Conservation (phyloP, 2,113 vertebrate species). For the Todiramphus saurophagus region DNA sequence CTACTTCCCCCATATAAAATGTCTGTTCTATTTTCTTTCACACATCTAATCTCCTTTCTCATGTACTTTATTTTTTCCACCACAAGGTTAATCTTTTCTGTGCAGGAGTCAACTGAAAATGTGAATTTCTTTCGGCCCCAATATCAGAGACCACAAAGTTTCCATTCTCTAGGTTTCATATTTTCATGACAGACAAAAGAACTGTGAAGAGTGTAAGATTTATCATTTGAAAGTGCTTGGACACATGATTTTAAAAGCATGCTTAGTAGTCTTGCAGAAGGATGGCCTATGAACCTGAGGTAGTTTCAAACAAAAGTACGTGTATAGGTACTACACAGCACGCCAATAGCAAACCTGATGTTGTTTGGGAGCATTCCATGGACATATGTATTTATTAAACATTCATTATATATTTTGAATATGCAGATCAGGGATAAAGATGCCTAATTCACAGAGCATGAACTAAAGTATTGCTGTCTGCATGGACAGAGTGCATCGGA, state of each 20-base stretch:
- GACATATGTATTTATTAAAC: neutral
- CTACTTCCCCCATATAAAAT: neutral
- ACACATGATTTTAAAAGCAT: neutral
- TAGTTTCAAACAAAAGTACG: neutral
- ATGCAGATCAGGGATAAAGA: neutral
- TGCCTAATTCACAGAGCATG: neutral
- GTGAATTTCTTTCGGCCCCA: neutral
- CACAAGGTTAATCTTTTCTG: neutral
- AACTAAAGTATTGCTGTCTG: neutral
- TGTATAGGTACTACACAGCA: neutral
- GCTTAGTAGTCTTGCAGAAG: neutral
- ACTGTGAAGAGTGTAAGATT: neutral
- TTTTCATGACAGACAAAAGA: neutral
- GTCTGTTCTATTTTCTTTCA: neutral
- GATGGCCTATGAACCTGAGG: neutral
- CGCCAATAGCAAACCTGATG: neutral
- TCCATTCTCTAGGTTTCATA: neutral
- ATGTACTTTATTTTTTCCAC: neutral
- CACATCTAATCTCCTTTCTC: neutral
- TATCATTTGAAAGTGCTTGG: neutral
- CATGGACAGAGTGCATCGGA: neutral
- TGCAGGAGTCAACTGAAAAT: neutral
- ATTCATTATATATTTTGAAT: neutral
- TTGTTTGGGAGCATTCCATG: neutral
- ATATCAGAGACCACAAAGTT: neutral